Conservation (phyloP, 1,140 invertebrate species). For the Oryzaephilus surinamensis region DNA sequence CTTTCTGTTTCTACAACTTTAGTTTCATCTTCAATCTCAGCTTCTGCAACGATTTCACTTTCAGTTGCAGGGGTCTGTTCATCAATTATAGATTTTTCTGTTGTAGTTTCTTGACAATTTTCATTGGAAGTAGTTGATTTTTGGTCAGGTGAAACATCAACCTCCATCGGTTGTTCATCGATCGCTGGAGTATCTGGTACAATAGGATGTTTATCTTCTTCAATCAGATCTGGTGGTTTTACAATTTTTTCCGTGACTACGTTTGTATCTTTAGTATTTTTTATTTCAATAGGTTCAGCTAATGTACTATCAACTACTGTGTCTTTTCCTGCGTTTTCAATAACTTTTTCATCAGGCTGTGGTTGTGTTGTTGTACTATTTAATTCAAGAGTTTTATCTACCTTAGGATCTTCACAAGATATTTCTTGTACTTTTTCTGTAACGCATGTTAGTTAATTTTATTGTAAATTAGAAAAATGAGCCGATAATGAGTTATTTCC, state of each 20-base stretch:
- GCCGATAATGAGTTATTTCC: too few relatives aligned
- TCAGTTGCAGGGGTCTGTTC: neutral
- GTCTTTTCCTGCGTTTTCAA: neutral
- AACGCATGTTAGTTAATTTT: too few relatives aligned
- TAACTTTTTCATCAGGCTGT: neutral
- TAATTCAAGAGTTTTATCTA: too few relatives aligned
- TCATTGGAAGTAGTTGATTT: neutral
- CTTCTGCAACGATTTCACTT: neutral
- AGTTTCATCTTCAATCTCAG: neutral
- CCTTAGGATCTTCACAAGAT: too few relatives aligned
- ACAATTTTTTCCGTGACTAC: neutral
- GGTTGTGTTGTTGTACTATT: too few relatives aligned
- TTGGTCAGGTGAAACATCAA: neutral
- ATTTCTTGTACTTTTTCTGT: too few relatives aligned
- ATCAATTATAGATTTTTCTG: neutral
- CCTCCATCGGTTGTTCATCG: neutral
- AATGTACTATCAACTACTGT: neutral
- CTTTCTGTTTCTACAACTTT: slow-evolving; percentile 1
- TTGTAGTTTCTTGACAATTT: neutral
- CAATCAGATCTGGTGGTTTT: neutral
- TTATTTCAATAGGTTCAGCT: neutral
- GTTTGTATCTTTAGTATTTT: neutral
- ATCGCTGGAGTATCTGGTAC: neutral
- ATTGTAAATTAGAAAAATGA: too few relatives aligned
- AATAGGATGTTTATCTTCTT: neutral